These are phyloP conservation scores for Tanytarsus gracilentus DNA, from an alignment of 2,888 invertebrate species.

Conservation along the genomic window DNA sequence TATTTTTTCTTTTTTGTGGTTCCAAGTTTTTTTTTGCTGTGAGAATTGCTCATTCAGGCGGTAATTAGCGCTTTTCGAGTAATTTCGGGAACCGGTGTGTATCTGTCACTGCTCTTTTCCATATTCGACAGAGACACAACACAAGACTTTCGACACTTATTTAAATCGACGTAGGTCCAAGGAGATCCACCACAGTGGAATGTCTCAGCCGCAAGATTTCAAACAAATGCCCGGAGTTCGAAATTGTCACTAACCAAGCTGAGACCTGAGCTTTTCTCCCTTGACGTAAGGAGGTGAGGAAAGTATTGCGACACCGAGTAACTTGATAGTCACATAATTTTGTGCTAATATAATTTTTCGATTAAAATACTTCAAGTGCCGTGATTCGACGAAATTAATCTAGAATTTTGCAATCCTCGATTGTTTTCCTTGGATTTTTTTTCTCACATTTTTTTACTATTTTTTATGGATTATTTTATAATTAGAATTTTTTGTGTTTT, in stretches of 20 bases:
- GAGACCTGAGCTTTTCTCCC: not conserved
- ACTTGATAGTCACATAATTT: not conserved
- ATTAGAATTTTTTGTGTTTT: not conserved
- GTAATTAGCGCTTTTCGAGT: conserved; percentile 14
- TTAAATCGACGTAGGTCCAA: not conserved
- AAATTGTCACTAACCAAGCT: conserved; percentile 1
- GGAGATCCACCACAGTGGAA: not conserved
- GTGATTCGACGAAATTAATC: conserved; percentile 20
- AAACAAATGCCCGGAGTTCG: not conserved
- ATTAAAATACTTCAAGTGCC: not conserved
- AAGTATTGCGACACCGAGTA: conserved; percentile 24
- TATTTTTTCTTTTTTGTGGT: too few species aligned
- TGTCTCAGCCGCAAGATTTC: not conserved
- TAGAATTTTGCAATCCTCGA: conserved; percentile 4
- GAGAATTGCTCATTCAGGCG: too few species aligned
- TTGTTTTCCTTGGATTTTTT: conserved; percentile 1
- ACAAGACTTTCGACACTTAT: conserved; percentile 46
- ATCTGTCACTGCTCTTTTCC: conserved; percentile 86
- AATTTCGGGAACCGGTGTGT: conserved; percentile 58
- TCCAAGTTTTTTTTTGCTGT: too few species aligned
- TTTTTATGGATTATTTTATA: not conserved
- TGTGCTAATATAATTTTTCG: not conserved
- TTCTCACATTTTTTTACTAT: not conserved
- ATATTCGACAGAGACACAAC: conserved; percentile 70
- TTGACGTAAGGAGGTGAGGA: not conserved